Evolutionary conservation across 2,113 vertebrate genomes (phyloP).

Genomic region (Myanophis thanlyinensis): DNA sequence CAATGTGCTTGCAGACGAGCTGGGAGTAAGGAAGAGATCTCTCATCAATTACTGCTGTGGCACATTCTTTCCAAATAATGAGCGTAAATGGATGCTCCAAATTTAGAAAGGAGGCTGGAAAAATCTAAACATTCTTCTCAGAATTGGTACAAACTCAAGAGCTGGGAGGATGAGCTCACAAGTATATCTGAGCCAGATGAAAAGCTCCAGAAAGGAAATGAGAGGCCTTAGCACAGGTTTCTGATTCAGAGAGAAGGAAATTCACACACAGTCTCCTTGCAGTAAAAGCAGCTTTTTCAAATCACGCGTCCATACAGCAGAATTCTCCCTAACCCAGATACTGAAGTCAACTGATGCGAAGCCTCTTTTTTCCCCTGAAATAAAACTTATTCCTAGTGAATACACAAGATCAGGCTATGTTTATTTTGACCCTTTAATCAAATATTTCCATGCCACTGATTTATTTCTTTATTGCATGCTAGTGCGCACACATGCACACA

Average conservation of each 20-base stretch:
- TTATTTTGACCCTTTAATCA: background rate
- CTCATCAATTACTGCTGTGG: conserved; percentile 61
- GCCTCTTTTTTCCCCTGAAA: background rate
- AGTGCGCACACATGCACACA: background rate
- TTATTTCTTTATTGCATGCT: background rate
- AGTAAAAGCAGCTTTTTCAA: background rate
- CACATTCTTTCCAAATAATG: conserved; percentile 70
- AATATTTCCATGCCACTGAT: background rate
- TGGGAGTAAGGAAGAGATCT: conserved; percentile 48
- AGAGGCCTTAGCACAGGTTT: conserved; percentile 60
- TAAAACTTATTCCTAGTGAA: background rate
- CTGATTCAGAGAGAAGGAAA: accelerated
- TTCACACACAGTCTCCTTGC: no score
- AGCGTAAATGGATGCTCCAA: conserved; percentile 68
- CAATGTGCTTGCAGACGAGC: conserved; percentile 1
- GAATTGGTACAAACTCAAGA: conserved; percentile 55
- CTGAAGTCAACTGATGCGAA: background rate
- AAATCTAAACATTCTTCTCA: conserved; percentile 70
- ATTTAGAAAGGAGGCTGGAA: conserved; percentile 72
- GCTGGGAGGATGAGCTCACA: conserved; percentile 58
- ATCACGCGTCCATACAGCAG: background rate
- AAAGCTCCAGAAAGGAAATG: conserved; percentile 55
- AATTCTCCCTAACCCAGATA: background rate
- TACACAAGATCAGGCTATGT: background rate
- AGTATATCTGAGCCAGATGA: conserved; percentile 44